Evolutionary conservation across 2,797 vertebrate genomes (phyloP).

Genomic region (Poeciliopsis presidionis): DNA sequence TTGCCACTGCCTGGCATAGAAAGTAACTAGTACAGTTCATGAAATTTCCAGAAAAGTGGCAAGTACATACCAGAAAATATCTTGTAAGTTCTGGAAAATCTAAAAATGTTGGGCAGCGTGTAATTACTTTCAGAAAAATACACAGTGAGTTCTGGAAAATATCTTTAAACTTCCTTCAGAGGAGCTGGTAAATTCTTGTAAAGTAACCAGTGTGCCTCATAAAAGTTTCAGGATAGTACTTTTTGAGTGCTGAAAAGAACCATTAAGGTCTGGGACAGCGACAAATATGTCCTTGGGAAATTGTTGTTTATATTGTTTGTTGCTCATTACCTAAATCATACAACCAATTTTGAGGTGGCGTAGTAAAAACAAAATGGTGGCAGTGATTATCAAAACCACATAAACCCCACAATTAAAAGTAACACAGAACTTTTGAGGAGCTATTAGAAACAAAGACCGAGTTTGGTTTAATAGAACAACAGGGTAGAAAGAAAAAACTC

Average conservation of each 20-base stretch:
- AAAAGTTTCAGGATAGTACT: not conserved
- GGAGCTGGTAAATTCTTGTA: not conserved
- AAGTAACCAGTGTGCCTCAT: not conserved
- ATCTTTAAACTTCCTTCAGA: not conserved
- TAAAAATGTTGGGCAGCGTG: not conserved
- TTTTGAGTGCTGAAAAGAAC: not conserved
- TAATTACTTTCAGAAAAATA: not conserved
- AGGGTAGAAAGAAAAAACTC: not conserved
- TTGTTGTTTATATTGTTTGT: not conserved
- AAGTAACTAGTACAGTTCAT: too few relatives aligned
- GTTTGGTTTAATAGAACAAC: not conserved
- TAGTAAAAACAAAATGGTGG: not conserved
- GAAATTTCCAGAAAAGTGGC: not conserved
- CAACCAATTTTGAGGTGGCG: not conserved
- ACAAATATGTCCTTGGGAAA: not conserved
- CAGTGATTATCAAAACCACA: not conserved
- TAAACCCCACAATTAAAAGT: not conserved
- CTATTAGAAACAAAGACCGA: not conserved
- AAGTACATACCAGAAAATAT: not conserved
- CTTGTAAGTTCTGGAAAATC: not conserved
- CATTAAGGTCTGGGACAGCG: not conserved
- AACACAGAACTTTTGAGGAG: not conserved
- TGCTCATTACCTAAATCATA: not conserved
- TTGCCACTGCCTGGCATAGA: too few relatives aligned
- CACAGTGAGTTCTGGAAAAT: not conserved